These are phyloP conservation scores for Budorcas taxicolor DNA, from an alignment of 2,113 vertebrate genomes.

Conservation along the genomic window DNA sequence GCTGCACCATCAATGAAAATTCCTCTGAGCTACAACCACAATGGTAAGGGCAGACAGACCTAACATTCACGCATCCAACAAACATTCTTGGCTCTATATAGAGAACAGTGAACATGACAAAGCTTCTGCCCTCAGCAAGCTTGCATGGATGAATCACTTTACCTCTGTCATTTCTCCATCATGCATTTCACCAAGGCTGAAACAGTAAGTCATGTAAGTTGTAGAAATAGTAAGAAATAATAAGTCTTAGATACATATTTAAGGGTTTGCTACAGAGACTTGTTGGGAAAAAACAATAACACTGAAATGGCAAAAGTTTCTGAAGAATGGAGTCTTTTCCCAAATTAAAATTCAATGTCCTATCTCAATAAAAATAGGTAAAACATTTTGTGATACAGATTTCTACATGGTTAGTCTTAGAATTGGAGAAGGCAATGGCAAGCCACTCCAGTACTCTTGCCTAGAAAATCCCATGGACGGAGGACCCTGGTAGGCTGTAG, in stretches of 20 bases:
- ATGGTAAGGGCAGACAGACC: conserved; percentile 66
- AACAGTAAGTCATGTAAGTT: not conserved
- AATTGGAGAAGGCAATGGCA: not conserved
- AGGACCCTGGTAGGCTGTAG: too few relatives aligned
- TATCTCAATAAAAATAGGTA: not conserved
- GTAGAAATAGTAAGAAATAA: not conserved
- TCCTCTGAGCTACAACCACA: conserved; percentile 46
- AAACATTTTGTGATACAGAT: not conserved
- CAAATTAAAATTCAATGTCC: not conserved
- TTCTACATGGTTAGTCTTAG: conserved; percentile 7
- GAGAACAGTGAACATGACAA: not conserved
- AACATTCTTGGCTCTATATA: not conserved
- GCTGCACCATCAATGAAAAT: conserved; percentile 48
- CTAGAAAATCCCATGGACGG: too few relatives aligned
- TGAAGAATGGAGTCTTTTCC: conserved; percentile 12
- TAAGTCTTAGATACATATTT: not conserved
- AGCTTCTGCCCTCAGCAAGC: not conserved
- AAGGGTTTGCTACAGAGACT: conserved; percentile 19
- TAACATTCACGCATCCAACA: not conserved
- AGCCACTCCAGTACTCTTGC: too few relatives aligned
- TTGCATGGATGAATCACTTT: not conserved
- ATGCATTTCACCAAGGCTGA: not conserved
- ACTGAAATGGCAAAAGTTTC: not conserved
- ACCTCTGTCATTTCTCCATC: not conserved
- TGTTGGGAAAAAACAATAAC: not conserved